Percentiles rank a stretch among this genome's conserved stretches.
These are phyloP conservation scores for Todiramphus saurophagus DNA, from an alignment of 2,113 vertebrate species.

Conservation along the genomic window DNA sequence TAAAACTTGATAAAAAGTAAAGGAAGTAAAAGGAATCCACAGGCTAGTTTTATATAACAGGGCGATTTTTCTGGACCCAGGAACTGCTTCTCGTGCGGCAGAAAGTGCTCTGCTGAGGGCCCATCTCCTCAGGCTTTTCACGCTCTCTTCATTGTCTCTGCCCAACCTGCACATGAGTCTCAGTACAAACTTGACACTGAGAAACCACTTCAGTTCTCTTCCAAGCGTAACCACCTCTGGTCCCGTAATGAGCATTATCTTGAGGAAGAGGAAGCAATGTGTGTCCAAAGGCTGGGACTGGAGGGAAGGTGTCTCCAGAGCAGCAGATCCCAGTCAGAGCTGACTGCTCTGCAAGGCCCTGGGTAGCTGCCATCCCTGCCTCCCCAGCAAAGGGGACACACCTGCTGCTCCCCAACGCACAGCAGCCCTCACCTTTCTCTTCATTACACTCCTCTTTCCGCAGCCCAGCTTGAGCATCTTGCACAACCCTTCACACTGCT, in stretches of 20 bases:
- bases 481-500: not conserved
- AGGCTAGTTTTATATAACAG: not conserved
- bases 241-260: fast-evolving
- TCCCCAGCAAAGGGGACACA: not conserved
- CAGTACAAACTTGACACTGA: not conserved
- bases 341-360: fast-evolving
- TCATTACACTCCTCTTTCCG: fast-evolving
- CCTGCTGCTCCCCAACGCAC: not conserved
- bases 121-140: not conserved
- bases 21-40: not conserved
- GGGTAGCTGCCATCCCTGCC: not conserved
- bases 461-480: fast-evolving
- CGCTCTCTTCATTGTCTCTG: fast-evolving
- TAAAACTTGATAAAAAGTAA: not conserved
- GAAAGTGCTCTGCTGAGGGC: not conserved
- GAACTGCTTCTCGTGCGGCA: fast-evolving
- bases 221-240: not conserved
- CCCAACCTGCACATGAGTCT: not conserved
- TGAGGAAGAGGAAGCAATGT: too few relatives aligned
- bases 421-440: not conserved
- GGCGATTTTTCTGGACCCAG: not conserved
- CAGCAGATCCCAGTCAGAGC: fast-evolving
- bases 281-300: not conserved
- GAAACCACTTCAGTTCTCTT: not conserved
- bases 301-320: not conserved